Evolutionary conservation across 1,140 invertebrate genomes (phyloP).

Genomic region (Leptinotarsa undecemlineata): DNA sequence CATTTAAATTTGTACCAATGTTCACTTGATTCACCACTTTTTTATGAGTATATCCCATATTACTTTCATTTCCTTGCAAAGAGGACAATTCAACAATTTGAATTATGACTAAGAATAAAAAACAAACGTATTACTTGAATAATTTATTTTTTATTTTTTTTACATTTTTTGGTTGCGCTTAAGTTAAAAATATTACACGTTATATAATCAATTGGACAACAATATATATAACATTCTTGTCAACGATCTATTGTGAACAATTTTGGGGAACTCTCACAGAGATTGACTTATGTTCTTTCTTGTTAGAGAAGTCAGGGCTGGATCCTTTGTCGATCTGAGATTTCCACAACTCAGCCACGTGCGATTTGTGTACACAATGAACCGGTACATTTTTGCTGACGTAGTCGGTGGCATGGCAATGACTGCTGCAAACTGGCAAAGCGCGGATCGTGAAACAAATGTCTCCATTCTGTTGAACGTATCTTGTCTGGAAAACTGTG

Average conservation of each 20-base stretch:
- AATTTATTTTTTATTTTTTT: no score
- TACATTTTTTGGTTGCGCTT: no score
- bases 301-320: constrained; percentile 59
- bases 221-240: no score
- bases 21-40: no score
- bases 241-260: constrained; percentile 4
- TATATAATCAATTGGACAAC: no score
- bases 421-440: constrained; percentile 57
- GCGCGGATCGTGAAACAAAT: constrained; percentile 62
- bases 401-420: constrained; percentile 37
- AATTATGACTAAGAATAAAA: no score
- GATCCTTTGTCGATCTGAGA: constrained; percentile 61
- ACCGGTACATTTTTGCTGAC: constrained; percentile 56
- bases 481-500: constrained; percentile 32
- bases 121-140: no score
- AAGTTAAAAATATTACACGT: no score
- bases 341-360: constrained; percentile 55
- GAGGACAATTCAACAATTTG: no score
- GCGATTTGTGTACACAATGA: constrained; percentile 57
- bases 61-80: no score
- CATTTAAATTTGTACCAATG: no score
- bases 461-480: constrained; percentile 56
- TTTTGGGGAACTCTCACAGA: constrained; percentile 33
- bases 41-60: no score
- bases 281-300: constrained; percentile 34